Conservation (phyloP, 2,888 invertebrate species). For the Leistus spinibarbis region DNA sequence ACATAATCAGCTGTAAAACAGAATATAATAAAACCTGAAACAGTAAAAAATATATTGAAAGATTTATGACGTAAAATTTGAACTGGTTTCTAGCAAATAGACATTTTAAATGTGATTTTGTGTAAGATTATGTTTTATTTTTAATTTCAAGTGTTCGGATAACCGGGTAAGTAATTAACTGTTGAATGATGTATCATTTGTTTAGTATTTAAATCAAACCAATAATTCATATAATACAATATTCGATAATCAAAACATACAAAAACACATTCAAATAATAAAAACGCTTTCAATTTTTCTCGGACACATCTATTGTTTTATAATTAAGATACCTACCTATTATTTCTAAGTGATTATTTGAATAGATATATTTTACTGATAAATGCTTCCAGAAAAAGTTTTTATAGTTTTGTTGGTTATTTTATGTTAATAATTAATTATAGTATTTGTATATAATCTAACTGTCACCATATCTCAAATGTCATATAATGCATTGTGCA, state of each 20-base stretch:
- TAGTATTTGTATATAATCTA: neutral
- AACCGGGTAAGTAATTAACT: slow-evolving; percentile 49
- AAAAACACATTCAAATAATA: neutral
- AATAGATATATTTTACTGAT: neutral
- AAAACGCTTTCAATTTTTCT: neutral
- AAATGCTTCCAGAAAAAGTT: neutral
- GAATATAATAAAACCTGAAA: too few relatives aligned
- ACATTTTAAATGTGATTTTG: slow-evolving; percentile 32
- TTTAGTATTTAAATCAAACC: slow-evolving; percentile 9
- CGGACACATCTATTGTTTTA: neutral
- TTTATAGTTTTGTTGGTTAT: neutral
- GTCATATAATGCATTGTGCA: slow-evolving; percentile 48
- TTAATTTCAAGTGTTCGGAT: slow-evolving; percentile 49
- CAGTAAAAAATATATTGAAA: neutral
- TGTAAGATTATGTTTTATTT: slow-evolving; percentile 29
- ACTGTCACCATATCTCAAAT: slow-evolving; percentile 12
- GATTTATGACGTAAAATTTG: neutral
- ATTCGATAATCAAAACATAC: slow-evolving; percentile 23
- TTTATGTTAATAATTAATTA: neutral
- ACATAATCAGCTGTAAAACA: too few relatives aligned
- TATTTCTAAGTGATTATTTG: neutral
- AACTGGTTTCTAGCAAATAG: neutral
- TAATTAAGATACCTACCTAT: neutral
- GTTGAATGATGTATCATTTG: slow-evolving; percentile 25
- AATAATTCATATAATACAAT: neutral